Evolutionary conservation across 2,888 invertebrate species (phyloP).

Genomic region (Caenorhabditis sp.): DNA sequence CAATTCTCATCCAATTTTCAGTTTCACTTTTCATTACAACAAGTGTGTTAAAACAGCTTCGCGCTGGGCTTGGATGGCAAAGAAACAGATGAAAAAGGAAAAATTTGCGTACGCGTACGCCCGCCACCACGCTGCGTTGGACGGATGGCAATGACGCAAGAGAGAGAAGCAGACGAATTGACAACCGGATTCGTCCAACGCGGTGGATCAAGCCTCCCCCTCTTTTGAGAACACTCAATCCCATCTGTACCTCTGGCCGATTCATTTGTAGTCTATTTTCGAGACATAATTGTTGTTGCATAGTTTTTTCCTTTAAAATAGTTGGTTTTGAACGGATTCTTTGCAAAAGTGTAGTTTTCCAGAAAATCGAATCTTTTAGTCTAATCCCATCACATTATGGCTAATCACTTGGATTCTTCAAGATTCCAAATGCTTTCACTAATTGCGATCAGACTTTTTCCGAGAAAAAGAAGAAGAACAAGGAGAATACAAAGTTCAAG

Average conservation of each 20-base stretch:
- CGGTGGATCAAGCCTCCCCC: constrained; percentile 32
- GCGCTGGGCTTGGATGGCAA: neutral
- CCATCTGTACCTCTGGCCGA: constrained; percentile 35
- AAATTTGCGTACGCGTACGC: constrained; percentile 33
- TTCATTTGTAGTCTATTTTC: too few relatives aligned
- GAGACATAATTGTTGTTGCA: too few relatives aligned
- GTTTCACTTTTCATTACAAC: neutral
- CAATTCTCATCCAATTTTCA: too few relatives aligned
- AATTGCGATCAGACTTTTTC: neutral
- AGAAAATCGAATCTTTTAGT: constrained; percentile 19
- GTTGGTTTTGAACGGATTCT: neutral
- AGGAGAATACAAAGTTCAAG: too few relatives aligned
- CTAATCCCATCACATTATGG: neutral
- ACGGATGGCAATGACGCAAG: constrained; percentile 47
- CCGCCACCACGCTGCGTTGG: constrained; percentile 23
- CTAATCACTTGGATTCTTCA: neutral
- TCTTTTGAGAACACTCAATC: constrained; percentile 46
- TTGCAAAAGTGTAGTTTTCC: too few relatives aligned
- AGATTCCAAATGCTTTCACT: too few relatives aligned
- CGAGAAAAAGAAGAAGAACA: too few relatives aligned
- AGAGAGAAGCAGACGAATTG: constrained; percentile 11
- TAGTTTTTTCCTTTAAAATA: neutral
- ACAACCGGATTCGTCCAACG: constrained; percentile 54
- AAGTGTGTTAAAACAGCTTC: neutral
- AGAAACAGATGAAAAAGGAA: constrained; percentile 14